phyloP scores from a whole-genome alignment of 2,797 vertebrate species.

The Coregonus ussuriensis region DNA sequence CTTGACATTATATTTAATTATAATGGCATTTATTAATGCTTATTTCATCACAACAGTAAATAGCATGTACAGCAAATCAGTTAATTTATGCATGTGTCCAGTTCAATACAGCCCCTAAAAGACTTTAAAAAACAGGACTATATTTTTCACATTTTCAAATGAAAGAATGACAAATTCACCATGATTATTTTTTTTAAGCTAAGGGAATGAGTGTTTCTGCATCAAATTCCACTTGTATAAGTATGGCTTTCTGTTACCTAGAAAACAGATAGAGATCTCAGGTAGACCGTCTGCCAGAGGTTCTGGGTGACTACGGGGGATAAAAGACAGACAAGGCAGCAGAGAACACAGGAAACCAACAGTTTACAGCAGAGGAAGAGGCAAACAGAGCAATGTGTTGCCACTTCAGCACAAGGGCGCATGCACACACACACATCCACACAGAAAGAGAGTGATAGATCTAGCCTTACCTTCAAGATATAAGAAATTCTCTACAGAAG shows the following conservation, averaged over 20 bases:
- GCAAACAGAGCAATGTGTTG: not conserved
- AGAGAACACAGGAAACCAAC: constrained; percentile 70
- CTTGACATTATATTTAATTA: not conserved
- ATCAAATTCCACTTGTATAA: not conserved
- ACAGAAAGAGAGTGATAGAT: constrained; percentile 52
- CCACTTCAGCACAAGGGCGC: constrained; percentile 31
- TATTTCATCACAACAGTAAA: not conserved
- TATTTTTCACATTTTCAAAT: not conserved
- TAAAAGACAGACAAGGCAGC: constrained; percentile 36
- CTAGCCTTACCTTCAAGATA: constrained; percentile 99
- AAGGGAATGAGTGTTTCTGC: not conserved
- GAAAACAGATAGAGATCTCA: constrained; percentile 16
- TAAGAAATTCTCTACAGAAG: constrained; percentile 99
- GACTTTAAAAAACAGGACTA: not conserved
- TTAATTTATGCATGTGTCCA: not conserved
- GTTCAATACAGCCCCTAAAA: too few relatives aligned
- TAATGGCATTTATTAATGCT: not conserved
- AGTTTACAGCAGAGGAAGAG: constrained; percentile 12
- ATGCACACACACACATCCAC: constrained; percentile 35
- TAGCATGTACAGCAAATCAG: not conserved
- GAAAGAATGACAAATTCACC: not conserved
- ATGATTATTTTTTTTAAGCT: not conserved
- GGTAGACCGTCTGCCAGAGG: constrained; percentile 13
- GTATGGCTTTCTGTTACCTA: constrained; percentile 16
- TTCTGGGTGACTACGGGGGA: constrained; percentile 30